Evolutionary conservation across 2,113 vertebrate genomes (phyloP).

Genomic region (Herpetotheres cachinnans): DNA sequence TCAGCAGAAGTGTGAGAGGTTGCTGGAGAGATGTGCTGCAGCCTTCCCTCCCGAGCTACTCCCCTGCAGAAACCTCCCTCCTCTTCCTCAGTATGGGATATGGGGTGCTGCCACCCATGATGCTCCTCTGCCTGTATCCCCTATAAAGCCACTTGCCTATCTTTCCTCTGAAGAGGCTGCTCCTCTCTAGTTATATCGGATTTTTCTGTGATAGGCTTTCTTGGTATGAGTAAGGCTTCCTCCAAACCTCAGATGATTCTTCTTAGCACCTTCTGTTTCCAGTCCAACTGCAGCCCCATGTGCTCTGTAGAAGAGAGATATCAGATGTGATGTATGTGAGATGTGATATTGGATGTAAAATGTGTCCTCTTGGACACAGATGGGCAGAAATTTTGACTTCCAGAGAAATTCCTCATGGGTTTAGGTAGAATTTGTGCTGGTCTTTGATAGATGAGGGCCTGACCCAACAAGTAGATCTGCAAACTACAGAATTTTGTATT

Average conservation of each 20-base stretch:
- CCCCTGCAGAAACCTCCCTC: background rate
- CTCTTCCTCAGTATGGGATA: background rate
- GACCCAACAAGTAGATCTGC: background rate
- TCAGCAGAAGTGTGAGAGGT: background rate
- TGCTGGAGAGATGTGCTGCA: background rate
- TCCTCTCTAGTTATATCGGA: background rate
- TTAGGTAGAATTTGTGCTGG: background rate
- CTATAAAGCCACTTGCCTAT: background rate
- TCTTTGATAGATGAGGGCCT: background rate
- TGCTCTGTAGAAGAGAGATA: background rate
- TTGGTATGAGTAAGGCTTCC: background rate
- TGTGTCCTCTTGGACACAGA: background rate
- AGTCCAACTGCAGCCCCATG: rapidly evolving
- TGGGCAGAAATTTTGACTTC: background rate
- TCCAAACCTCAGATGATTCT: background rate
- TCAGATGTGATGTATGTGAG: rapidly evolving
- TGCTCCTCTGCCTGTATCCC: background rate
- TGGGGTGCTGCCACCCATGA: background rate
- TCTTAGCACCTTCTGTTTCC: background rate
- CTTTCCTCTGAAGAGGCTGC: background rate
- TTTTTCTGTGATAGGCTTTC: background rate
- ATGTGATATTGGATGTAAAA: rapidly evolving
- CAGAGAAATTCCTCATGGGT: background rate
- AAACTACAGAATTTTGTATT: background rate
- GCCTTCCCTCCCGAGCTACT: background rate